These are phyloP conservation scores for Aphelenchoides avenae DNA, from an alignment of 1,140 invertebrate genomes.

Conservation along the genomic window DNA sequence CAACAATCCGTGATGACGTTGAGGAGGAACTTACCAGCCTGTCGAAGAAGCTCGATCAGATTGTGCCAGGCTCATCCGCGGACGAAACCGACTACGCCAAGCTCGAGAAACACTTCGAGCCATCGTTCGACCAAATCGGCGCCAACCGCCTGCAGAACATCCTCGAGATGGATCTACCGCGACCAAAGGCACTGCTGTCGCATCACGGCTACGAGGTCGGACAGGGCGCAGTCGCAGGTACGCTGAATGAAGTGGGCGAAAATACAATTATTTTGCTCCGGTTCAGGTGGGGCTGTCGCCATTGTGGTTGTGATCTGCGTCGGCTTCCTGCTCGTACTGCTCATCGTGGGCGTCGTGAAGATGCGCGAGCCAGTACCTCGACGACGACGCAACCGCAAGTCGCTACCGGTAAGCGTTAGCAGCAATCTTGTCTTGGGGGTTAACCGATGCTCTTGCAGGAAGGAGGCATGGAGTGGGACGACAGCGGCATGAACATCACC, in stretches of 20 bases:
- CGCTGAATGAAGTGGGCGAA: slow-evolving; percentile 12
- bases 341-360: slow-evolving; percentile 57
- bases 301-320: slow-evolving; percentile 58
- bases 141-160: slow-evolving; percentile 57
- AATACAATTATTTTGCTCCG: not conserved
- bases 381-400: slow-evolving; percentile 41
- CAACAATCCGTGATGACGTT: slow-evolving; percentile 29
- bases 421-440: slow-evolving; percentile 6
- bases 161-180: slow-evolving; percentile 58
- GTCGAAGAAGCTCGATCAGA: slow-evolving; percentile 23
- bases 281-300: slow-evolving; percentile 51
- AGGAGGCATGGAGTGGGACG: slow-evolving; percentile 59
- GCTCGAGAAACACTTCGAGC: slow-evolving; percentile 53
- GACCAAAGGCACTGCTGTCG: slow-evolving; percentile 54
- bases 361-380: slow-evolving; percentile 50
- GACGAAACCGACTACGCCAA: slow-evolving; percentile 15
- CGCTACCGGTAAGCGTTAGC: slow-evolving; percentile 25
- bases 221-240: slow-evolving; percentile 56
- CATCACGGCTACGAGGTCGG: slow-evolving; percentile 57
- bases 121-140: slow-evolving; percentile 54
- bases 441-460: slow-evolving; percentile 27
- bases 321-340: slow-evolving; percentile 55
- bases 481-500: slow-evolving; percentile 59
- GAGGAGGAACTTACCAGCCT: slow-evolving; percentile 20
- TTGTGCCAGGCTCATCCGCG: not conserved